These are phyloP conservation scores for Andinoacara biseriatus DNA, from an alignment of 2,113 vertebrate genomes.

Conservation along the genomic window DNA sequence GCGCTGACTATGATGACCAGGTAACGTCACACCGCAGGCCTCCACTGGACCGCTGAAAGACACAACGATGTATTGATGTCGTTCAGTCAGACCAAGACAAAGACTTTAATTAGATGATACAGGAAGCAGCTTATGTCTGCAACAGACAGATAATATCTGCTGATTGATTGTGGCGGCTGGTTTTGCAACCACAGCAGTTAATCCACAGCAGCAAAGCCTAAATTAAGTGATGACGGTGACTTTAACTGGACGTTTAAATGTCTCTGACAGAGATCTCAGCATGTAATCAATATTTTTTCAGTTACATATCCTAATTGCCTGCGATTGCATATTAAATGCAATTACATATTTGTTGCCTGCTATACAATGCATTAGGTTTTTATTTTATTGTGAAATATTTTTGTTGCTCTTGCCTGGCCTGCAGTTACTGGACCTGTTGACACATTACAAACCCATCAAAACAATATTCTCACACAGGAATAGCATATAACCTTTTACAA, in stretches of 20 bases:
- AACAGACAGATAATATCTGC: conserved; percentile 12
- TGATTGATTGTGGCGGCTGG: conserved; percentile 23
- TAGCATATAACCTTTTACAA: background rate
- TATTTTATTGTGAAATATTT: background rate
- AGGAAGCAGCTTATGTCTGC: conserved; percentile 7
- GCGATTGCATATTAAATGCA: background rate
- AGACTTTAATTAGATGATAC: conserved; percentile 14
- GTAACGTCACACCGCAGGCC: conserved; percentile 58
- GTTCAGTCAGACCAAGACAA: conserved; percentile 3
- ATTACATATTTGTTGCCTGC: background rate
- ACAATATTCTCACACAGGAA: background rate
- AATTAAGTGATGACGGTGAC: conserved; percentile 25
- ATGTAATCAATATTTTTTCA: background rate
- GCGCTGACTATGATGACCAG: conserved; percentile 64
- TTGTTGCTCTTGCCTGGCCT: background rate
- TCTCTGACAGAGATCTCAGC: background rate
- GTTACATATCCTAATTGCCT: background rate
- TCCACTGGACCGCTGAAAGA: conserved; percentile 35
- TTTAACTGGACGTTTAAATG: background rate
- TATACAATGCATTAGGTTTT: background rate
- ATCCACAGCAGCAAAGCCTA: background rate
- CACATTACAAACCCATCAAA: background rate
- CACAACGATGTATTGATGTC: background rate
- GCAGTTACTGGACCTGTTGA: background rate
- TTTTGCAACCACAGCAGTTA: conserved; percentile 3